Percentiles rank a stretch among this genome's conserved stretches.
Conservation (phyloP, 2,113 vertebrate species). For the Saguinus imperator region DNA sequence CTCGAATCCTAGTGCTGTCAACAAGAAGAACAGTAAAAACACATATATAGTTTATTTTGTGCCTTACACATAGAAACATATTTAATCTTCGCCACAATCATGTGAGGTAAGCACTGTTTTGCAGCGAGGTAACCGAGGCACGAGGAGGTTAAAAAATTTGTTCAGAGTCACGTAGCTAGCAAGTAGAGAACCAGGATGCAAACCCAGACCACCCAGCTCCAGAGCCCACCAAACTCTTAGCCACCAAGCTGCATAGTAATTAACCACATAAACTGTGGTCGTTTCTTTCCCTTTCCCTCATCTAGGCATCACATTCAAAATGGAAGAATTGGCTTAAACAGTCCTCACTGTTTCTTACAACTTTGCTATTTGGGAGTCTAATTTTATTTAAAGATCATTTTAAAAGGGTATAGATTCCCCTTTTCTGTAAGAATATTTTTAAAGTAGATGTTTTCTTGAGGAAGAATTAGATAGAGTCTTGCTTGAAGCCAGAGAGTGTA, state of each 20-base stretch:
- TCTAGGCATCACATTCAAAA: neutral
- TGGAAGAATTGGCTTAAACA: neutral
- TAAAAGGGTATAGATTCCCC: neutral
- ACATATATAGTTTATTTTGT: too few species aligned
- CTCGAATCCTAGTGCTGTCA: neutral
- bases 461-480: neutral
- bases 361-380: neutral
- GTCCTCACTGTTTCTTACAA: neutral
- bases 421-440: slow-evolving; percentile 25
- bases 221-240: neutral
- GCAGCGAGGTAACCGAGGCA: neutral
- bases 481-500: neutral
- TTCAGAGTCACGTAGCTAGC: too few species aligned
- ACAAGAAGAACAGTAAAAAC: neutral
- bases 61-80: neutral
- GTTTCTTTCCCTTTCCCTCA: neutral
- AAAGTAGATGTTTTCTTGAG: neutral
- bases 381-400: slow-evolving; percentile 4
- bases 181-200: too few species aligned
- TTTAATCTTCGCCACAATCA: neutral
- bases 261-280: neutral
- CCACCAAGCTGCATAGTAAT: neutral
- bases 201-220: neutral
- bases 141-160: too few species aligned
- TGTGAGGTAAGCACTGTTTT: neutral